A percentile compares a stretch with the other conserved stretches of the same genome.
These are phyloP conservation scores for Chloropsis hardwickii DNA, from an alignment of 2,113 vertebrate species.

Conservation along the genomic window DNA sequence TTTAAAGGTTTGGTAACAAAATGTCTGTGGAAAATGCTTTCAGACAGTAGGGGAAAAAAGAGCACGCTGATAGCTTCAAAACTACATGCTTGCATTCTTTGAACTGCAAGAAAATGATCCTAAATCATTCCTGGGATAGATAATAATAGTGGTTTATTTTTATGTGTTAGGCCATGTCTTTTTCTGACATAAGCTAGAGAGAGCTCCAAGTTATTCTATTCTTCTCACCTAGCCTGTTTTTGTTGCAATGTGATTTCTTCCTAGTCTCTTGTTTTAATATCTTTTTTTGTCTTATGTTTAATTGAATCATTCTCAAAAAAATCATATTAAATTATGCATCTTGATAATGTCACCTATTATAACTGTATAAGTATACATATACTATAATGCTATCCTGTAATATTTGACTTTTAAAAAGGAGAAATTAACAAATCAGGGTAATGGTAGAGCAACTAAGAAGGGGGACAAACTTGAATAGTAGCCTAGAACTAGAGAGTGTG, in stretches of 20 bases:
- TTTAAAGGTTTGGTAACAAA: background rate
- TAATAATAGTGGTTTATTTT: background rate
- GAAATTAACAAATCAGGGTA: background rate
- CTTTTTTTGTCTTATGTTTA: background rate
- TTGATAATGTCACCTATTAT: background rate
- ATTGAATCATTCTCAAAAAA: background rate
- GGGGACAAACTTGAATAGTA: background rate
- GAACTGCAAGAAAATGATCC: background rate
- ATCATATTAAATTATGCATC: background rate
- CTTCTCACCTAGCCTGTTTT: background rate
- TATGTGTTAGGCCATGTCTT: background rate
- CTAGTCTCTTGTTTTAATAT: background rate
- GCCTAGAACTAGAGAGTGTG: background rate
- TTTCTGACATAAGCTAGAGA: background rate
- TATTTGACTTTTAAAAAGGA: background rate
- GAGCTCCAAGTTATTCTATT: background rate
- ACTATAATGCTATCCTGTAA: background rate
- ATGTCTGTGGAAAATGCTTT: background rate
- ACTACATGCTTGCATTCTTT: background rate
- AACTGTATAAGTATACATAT: background rate
- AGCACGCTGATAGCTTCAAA: background rate
- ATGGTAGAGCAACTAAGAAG: background rate
- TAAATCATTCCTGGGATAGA: background rate
- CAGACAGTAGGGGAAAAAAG: background rate
- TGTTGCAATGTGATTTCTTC: background rate